Base-by-base conservation (phyloP, 2,888 invertebrate species). In the Dusona sp. region DNA sequence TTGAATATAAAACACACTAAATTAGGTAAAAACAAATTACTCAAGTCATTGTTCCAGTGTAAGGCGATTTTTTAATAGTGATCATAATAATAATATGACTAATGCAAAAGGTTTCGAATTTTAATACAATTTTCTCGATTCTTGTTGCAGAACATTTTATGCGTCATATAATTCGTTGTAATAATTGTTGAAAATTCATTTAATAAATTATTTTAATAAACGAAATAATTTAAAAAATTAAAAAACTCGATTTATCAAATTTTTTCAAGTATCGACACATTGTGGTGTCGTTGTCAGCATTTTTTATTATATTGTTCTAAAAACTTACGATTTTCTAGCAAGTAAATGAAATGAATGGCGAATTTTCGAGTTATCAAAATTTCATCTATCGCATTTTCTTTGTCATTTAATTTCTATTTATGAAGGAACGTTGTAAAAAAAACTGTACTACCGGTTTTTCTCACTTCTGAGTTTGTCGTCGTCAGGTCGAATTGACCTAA, bases 371-470 rank as follows among this genome's bases (percentile, higher is more conserved):
- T 45, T 22, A 38, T 8, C 57, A 36, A 51, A 51, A 74, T 45
- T 54, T 51, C 29, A 16, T 65, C 36, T 54, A 22, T 51, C 64
- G 16, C 9, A 22, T 51, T 38, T 42, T 61, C 29, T 80, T 51
- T 38, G 11, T 29, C n/a, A 67, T n/a, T 7, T 64, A 36, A 72
- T 19, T 8, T 45, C 22, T 48, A 61, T 61, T 61, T 61, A 29
- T 29, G 2, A 70, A 57, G 36, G 13, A 13, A 33, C 25, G 38
- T 22, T 42, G 29, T 42, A 13, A 61, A 64, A 67, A 42, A 54
- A 73, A 83, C 29, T 19, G 45, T 73, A 67, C 29, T 67, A 78
- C 83, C 79, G 54, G 79, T 85, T 85, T 65, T 65, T 65, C 61
- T 61, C 65, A 65, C 64, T 45, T 70, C 82, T 74, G 64, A 68